Conservation (phyloP, 2,113 vertebrate species). For the Lota lota region DNA sequence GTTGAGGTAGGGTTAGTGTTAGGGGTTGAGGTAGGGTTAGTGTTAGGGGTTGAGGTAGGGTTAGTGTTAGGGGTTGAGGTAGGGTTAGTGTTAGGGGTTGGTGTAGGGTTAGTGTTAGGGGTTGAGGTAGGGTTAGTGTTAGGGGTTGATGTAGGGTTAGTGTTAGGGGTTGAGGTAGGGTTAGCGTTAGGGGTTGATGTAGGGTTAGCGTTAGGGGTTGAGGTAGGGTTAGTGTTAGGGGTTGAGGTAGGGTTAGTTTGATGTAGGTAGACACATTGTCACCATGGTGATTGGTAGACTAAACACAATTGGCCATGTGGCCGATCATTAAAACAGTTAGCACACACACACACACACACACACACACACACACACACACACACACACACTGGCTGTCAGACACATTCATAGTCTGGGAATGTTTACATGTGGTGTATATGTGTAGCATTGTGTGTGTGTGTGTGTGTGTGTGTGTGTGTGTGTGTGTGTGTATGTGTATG, state of each 20-base stretch:
- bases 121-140: background rate
- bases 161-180: constrained; percentile 5
- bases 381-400: constrained; percentile 26
- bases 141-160: constrained; percentile 46
- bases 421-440: no score
- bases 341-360: constrained; percentile 18
- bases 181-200: constrained; percentile 43
- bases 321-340: constrained; percentile 69
- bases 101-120: constrained; percentile 40
- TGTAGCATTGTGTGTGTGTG: no score
- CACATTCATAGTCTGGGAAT: no score
- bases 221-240: background rate
- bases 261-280: constrained; percentile 80
- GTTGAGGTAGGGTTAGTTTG: constrained; percentile 23
- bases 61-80: no score
- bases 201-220: constrained; percentile 1
- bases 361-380: constrained; percentile 17
- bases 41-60: background rate
- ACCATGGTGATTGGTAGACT: constrained; percentile 93
- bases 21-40: background rate
- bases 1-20: no score
- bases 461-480: no score
- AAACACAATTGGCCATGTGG: constrained; percentile 82
- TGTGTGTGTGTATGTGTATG: no score
- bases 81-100: constrained; percentile 8